phyloP scores from a whole-genome alignment of 2,797 vertebrate species.

The Rallus crepitans region DNA sequence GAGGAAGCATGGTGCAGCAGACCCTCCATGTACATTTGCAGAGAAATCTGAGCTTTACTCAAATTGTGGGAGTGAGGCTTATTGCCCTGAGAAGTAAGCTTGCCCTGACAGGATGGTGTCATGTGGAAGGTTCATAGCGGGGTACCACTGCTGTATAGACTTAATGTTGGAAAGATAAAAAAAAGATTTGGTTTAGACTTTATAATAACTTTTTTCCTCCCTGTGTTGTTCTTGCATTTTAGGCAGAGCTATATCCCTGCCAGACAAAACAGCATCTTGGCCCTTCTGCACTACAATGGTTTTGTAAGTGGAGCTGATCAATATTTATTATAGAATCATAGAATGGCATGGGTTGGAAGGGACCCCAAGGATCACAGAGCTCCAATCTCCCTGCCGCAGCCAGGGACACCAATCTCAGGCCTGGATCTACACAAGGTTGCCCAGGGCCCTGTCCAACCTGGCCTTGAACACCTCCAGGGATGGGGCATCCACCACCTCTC shows the following conservation, averaged over 20 bases:
- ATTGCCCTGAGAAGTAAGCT: neutral
- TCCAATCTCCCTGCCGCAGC: no score
- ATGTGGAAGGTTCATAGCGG: rapidly evolving
- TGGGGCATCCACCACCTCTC: no score
- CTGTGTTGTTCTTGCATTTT: neutral
- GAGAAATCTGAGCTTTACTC: neutral
- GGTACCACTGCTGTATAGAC: neutral
- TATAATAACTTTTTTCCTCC: neutral
- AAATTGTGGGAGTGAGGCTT: neutral
- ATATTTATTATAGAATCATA: neutral
- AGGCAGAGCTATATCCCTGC: neutral
- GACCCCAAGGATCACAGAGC: no score
- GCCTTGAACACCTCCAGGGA: no score
- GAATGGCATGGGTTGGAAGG: no score
- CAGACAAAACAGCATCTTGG: neutral
- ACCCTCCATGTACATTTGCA: neutral
- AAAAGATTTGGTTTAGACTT: neutral
- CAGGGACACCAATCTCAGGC: no score
- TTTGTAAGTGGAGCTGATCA: neutral
- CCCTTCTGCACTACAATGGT: neutral
- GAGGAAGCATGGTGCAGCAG: neutral
- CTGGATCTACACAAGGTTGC: no score
- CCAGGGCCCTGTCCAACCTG: no score
- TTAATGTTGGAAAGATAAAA: neutral
- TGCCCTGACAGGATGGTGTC: rapidly evolving